Percentiles rank a stretch among this genome's conserved stretches.
Evolutionary conservation across 35 echinoderm and acorn worm genomes (phyloP).

Genomic region (Anneissia japonica): DNA sequence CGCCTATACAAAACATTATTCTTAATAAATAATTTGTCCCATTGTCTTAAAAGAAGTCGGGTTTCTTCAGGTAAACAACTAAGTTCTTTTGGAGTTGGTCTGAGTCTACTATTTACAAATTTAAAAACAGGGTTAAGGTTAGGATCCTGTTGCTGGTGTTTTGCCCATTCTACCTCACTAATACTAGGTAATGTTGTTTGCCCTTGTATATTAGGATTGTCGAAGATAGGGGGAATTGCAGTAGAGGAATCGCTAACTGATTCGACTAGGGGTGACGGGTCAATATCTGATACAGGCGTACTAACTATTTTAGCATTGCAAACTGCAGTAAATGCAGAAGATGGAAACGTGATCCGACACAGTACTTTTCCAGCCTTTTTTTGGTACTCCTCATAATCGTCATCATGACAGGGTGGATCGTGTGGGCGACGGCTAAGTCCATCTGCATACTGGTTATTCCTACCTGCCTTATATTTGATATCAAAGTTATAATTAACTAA

Average conservation of each 20-base stretch:
- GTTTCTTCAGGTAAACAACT: not conserved
- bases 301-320: not conserved
- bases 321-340: not conserved
- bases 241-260: not conserved
- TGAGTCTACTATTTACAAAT: no score
- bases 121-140: no score
- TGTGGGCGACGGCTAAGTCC: no score
- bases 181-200: not conserved
- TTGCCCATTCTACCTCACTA: constrained; percentile 4
- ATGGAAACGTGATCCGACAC: not conserved
- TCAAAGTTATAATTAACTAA: not conserved
- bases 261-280: not conserved
- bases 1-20: not conserved
- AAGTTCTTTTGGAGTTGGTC: no score
- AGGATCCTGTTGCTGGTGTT: not conserved
- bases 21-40: not conserved
- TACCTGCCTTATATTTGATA: not conserved
- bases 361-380: no score
- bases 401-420: no score
- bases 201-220: not conserved
- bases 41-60: not conserved
- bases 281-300: not conserved
- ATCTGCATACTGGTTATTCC: no score
- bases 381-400: not conserved
- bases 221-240: not conserved